Base-by-base conservation (phyloP, 2,113 vertebrate genomes). In the Mesocricetus auratus region DNA sequence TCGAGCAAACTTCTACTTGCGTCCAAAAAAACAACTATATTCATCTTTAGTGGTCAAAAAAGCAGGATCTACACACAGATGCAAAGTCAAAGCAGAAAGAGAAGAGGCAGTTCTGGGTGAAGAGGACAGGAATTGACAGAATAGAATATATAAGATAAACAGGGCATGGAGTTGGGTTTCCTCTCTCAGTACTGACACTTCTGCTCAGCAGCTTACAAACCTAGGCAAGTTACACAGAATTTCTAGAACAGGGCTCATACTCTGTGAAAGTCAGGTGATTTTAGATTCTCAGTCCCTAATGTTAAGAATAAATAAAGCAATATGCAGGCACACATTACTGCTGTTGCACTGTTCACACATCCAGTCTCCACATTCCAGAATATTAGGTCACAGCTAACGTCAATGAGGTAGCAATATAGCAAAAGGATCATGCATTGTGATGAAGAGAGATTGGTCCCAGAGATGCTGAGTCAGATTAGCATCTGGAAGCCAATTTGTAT, bases 311-410 rank as follows among this genome's bases (percentile, higher is more conserved):
- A 86, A 91, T 82, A 81, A 93, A 5, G 1, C 29, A 77, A 19
- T 79, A 62, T 33, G n/a, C 47, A 88, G 62, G 1, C 45, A 66
- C 47, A 19, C 29, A 24, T 71, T 93, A 36, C 31, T 73, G 16
- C n/a, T 96, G 42, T 31, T 22, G 11, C 31, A 39, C 2, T 68
- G n/a, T 86, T 78, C 73, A 92, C 73, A 92, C 29, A 42, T 73
- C n/a, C 87, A 64, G 21, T 68, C 2, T 47, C 1, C 21, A 16
- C n/a, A 60, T 93, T 94, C 45, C 58, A 83, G 60, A 90, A 56
- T 94, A 66, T 73, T 58, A 88, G 85, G 68, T 82, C 45, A 96
- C 26, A 71, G 56, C 42, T 83, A 58, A 78, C 87, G 33, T 81
- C 58, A 95, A 47, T 64, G 16, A 62, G 50, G 19, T 68, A 90